Evolutionary conservation across 2,888 invertebrate species (phyloP).

Genomic region (Physocephala rufipes): DNA sequence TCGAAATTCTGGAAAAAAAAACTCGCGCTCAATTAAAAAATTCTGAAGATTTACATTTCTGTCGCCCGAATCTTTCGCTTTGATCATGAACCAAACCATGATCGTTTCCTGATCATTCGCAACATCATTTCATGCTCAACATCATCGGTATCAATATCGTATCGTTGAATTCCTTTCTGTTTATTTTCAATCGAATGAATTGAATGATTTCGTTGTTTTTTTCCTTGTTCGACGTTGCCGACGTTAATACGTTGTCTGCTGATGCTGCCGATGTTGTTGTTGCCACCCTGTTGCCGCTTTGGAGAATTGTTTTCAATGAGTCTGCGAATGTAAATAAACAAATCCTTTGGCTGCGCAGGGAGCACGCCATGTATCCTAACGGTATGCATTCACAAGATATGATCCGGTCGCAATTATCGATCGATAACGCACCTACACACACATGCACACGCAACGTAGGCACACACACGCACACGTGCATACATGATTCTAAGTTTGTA

Average conservation of each 20-base stretch:
- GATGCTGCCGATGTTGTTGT: background rate
- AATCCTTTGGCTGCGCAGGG: slow-evolving; percentile 30
- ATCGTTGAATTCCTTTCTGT: slow-evolving; percentile 29
- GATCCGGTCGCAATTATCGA: too few relatives aligned
- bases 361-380: slow-evolving; percentile 10
- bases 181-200: slow-evolving; percentile 29
- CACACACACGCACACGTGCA: too few relatives aligned
- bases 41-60: background rate
- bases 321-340: slow-evolving; percentile 48
- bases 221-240: slow-evolving; percentile 24
- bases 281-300: background rate
- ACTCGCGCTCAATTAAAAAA: background rate
- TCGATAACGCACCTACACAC: too few relatives aligned
- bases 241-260: too few relatives aligned
- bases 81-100: too few relatives aligned
- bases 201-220: slow-evolving; percentile 23
- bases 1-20: background rate
- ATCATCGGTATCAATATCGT: slow-evolving; percentile 29
- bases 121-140: slow-evolving; percentile 12
- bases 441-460: too few relatives aligned
- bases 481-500: too few relatives aligned
- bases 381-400: background rate
- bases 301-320: slow-evolving; percentile 47
- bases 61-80: background rate
- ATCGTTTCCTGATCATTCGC: slow-evolving; percentile 18